Percentiles rank a stretch among this genome's conserved stretches.
phyloP scores from a whole-genome alignment of 1,140 invertebrate genomes.

The Conopomorpha cramerella region DNA sequence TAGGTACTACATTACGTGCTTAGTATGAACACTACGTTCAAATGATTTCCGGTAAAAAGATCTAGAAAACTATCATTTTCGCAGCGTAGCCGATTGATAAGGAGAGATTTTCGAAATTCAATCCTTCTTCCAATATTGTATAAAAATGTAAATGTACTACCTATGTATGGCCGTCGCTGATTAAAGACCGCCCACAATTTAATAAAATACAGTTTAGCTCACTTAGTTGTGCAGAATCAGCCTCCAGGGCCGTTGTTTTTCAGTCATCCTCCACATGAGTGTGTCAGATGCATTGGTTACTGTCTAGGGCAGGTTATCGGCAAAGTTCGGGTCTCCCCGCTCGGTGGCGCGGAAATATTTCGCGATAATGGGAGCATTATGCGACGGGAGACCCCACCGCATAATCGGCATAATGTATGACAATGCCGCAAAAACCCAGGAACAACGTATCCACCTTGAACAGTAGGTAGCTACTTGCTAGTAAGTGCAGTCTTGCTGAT shows the following conservation, averaged over 20 bases:
- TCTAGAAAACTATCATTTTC: too few relatives aligned
- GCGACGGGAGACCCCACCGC: constrained; percentile 33
- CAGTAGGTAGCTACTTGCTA: background rate
- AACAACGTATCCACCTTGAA: background rate
- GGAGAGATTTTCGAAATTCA: too few relatives aligned
- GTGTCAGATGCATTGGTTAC: background rate
- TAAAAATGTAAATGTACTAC: background rate
- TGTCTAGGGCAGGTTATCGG: background rate
- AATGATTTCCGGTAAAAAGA: too few relatives aligned
- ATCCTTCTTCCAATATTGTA: too few relatives aligned
- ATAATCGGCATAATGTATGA: constrained; percentile 24
- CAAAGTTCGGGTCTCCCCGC: too few relatives aligned
- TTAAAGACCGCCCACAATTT: background rate
- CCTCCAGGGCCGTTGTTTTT: too few relatives aligned
- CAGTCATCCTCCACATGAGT: too few relatives aligned
- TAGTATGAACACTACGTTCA: too few relatives aligned
- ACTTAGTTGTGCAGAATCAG: too few relatives aligned
- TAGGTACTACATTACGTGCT: too few relatives aligned
- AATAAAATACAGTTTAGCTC: background rate
- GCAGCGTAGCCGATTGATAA: too few relatives aligned
- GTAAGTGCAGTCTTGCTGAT: background rate
- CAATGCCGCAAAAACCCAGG: background rate
- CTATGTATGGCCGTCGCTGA: background rate
- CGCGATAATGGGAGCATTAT: constrained; percentile 52
- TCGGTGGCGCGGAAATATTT: constrained; percentile 30